Conservation (phyloP, 1,140 invertebrate species). For the Chironomus striatipennis region DNA sequence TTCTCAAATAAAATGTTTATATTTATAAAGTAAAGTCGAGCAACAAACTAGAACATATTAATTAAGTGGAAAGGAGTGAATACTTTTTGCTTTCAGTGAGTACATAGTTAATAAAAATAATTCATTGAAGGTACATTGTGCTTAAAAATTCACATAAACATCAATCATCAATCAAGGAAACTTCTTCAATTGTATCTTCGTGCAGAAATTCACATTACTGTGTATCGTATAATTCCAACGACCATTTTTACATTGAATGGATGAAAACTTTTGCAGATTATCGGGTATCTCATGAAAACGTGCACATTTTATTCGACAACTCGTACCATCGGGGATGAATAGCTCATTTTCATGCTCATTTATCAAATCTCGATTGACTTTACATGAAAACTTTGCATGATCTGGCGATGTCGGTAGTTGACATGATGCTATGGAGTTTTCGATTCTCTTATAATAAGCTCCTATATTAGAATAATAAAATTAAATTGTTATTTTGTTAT, state of each 20-base stretch:
- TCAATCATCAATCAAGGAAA: not conserved
- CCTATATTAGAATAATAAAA: not conserved
- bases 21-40: not conserved
- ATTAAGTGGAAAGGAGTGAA: not conserved
- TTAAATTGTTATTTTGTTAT: not conserved
- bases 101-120: not conserved
- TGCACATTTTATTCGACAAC: not conserved
- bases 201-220: not conserved
- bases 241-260: constrained; percentile 11
- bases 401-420: not conserved
- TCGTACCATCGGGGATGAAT: not conserved
- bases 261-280: not conserved
- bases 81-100: constrained; percentile 26
- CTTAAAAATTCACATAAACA: not conserved
- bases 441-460: not conserved
- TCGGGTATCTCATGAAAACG: not conserved
- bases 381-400: constrained; percentile 16
- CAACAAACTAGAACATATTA: not conserved
- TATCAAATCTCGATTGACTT: not conserved
- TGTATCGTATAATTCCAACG: constrained; percentile 20
- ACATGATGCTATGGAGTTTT: not conserved
- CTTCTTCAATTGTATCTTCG: not conserved
- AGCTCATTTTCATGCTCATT: constrained; percentile 17
- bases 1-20: not conserved
- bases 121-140: constrained; percentile 29